These are phyloP conservation scores for Halichoerus grypus DNA, from an alignment of 2,113 vertebrate genomes.

Conservation along the genomic window DNA sequence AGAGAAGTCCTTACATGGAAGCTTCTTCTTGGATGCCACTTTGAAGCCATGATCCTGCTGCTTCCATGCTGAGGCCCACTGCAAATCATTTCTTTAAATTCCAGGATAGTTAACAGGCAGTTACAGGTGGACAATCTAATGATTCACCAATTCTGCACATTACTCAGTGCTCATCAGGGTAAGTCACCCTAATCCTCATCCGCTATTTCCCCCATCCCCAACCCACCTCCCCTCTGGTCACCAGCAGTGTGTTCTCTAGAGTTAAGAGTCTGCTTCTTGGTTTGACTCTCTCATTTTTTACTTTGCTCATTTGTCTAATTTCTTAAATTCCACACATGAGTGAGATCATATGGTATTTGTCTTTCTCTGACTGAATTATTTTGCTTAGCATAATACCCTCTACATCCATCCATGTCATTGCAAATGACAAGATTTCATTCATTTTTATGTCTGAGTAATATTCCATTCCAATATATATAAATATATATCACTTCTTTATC, in stretches of 20 bases:
- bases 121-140: not conserved
- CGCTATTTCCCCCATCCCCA: not conserved
- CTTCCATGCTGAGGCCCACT: fast-evolving
- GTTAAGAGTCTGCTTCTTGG: not conserved
- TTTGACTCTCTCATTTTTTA: not conserved
- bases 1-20: fast-evolving
- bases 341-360: not conserved
- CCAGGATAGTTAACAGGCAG: not conserved
- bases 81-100: too few species aligned
- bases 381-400: not conserved
- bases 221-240: not conserved
- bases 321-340: not conserved
- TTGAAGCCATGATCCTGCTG: fast-evolving
- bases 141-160: not conserved
- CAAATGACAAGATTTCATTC: not conserved
- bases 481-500: not conserved
- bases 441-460: not conserved
- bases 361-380: not conserved
- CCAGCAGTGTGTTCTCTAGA: not conserved
- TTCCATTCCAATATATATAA: not conserved
- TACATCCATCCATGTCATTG: not conserved
- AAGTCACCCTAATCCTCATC: fast-evolving
- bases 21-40: fast-evolving
- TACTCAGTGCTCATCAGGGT: fast-evolving
- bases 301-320: not conserved